A percentile compares a stretch with the other conserved stretches of the same genome.
Conservation (phyloP, 2,888 invertebrate species). For the Iselma pallidipennis region DNA sequence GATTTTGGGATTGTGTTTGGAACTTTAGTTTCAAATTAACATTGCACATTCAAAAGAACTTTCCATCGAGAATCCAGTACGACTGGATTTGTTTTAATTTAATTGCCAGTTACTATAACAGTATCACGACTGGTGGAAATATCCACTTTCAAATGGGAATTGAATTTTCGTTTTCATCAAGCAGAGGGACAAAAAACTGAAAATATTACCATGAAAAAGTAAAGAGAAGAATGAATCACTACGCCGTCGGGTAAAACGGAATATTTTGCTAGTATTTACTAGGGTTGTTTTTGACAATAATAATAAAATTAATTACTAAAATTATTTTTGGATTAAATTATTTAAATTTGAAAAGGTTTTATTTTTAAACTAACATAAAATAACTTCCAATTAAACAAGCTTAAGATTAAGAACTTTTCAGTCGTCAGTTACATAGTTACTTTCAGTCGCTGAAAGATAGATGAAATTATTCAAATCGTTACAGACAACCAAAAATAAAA, state of each 20-base stretch:
- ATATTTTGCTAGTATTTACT: no score
- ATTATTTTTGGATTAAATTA: neutral
- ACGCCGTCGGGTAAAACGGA: neutral
- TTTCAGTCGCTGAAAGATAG: neutral
- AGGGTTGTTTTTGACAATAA: no score
- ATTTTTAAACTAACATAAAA: neutral
- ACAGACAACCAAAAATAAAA: neutral
- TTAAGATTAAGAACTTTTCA: neutral
- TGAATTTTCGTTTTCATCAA: no score
- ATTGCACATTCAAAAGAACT: conserved; percentile 26
- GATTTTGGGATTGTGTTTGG: conserved; percentile 51
- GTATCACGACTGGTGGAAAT: no score
- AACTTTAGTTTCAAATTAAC: conserved; percentile 48
- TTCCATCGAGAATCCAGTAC: neutral
- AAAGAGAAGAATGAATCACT: neutral
- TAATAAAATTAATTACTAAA: no score
- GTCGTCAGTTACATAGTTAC: neutral
- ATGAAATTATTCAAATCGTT: neutral
- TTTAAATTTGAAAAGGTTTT: neutral
- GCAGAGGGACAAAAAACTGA: no score
- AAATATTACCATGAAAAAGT: no score
- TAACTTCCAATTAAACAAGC: neutral
- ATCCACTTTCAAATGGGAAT: neutral
- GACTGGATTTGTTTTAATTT: neutral
- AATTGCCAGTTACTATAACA: neutral